Base-by-base conservation (phyloP, 2,113 vertebrate genomes). In the Aegithalos caudatus region DNA sequence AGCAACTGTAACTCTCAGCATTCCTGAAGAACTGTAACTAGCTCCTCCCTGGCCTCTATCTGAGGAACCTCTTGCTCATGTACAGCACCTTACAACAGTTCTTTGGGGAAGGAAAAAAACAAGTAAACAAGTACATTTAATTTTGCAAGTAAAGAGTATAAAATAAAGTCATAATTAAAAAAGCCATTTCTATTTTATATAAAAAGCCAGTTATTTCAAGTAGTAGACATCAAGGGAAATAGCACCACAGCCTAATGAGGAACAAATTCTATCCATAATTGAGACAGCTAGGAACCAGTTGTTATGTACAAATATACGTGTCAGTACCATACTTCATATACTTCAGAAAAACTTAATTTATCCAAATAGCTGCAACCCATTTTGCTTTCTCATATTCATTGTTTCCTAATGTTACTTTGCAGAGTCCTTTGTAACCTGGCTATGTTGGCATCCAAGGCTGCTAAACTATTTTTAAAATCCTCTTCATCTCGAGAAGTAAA, bases 381-480 rank as follows among this genome's bases (percentile, higher is more conserved):
- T 86, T 81, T 57, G 12, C 29, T 78, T 88, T 70, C 72, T 91
- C 44, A 60, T 9, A 58, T 15, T 99, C 92, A 98, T 66, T 97
- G 97, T 92, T 97, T 98, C 47, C 97, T 89, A 48, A 96, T 86
- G 65, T 98, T 98, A 51, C 95, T 97, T 64, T 98, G 97, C 14
- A 99, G 96, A 3, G 98, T 99, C 73, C 96, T 98, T 97, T 99
- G 99, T 74, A 99, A 97, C 80, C 97, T 98, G 60, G 98, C 98
- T 50, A 99, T 99, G 92, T 98, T 99, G 62, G 99, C 99, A 67
- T 99, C 99, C 92, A 99, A 95, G 2, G 99, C 99, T 12, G 98
- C 99, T 84, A 99, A 97, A 31, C 99, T 98, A 5, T 98, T 98
- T 73, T 98, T 98, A 56, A 99, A 99, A 44, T 98, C 98, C 28